Percentiles rank a stretch among this genome's conserved stretches.
Evolutionary conservation across 2,888 invertebrate species (phyloP).

Genomic region (Galerucella calmariensis): DNA sequence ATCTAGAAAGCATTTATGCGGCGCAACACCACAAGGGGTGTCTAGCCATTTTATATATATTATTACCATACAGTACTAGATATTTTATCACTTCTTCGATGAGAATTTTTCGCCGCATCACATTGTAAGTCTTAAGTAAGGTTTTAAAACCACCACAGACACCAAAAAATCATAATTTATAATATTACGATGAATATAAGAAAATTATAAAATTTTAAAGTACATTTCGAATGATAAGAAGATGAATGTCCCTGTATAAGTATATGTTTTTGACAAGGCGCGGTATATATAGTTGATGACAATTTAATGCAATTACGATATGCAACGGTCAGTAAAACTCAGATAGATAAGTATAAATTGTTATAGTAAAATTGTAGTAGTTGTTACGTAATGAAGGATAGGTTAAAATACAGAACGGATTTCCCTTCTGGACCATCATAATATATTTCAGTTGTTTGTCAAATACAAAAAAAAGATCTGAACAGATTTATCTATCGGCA

Average conservation of each 20-base stretch:
- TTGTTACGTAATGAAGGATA: slow-evolving; percentile 19
- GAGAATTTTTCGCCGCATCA: too few species aligned
- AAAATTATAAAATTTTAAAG: too few species aligned
- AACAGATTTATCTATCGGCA: neutral
- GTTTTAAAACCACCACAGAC: too few species aligned
- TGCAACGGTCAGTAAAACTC: neutral
- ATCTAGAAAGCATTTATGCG: too few species aligned
- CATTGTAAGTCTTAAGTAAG: too few species aligned
- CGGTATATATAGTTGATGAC: neutral
- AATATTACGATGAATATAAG: too few species aligned
- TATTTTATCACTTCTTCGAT: too few species aligned
- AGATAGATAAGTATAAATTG: neutral
- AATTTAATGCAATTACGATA: slow-evolving; percentile 7
- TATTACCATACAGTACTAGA: too few species aligned
- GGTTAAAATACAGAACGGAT: slow-evolving; percentile 28
- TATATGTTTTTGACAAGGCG: neutral
- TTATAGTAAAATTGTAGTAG: neutral
- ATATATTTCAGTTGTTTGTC: neutral
- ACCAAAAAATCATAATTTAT: too few species aligned
- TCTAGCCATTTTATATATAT: too few species aligned
- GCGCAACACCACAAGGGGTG: too few species aligned
- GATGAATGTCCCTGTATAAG: neutral
- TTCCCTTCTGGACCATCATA: slow-evolving; percentile 12
- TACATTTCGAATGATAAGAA: too few species aligned
- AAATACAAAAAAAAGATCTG: neutral